phyloP scores from a whole-genome alignment of 2,113 vertebrate species.

The Willisornis vidua region DNA sequence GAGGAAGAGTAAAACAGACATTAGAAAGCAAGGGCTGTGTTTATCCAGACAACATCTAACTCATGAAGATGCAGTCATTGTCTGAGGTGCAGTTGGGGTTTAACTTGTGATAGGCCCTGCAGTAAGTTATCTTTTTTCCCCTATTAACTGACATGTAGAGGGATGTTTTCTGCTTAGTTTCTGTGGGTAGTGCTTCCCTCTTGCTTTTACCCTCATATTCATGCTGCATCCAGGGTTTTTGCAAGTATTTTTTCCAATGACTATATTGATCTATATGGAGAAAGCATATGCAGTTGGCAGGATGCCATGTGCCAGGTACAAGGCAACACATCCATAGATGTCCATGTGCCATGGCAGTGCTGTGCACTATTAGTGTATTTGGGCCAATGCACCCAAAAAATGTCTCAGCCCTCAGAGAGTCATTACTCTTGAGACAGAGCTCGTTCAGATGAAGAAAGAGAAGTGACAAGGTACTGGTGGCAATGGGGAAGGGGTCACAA shows the following conservation, averaged over 20 bases:
- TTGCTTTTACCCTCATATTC: neutral
- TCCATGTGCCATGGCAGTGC: neutral
- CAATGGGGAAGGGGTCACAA: neutral
- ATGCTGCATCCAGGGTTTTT: neutral
- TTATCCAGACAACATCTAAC: neutral
- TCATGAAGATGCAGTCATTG: neutral
- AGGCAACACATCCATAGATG: neutral
- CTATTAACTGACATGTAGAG: neutral
- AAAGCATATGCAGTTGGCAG: neutral
- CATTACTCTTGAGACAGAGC: neutral
- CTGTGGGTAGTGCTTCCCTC: neutral
- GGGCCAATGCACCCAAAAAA: neutral
- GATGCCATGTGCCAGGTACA: neutral
- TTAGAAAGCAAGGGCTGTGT: neutral
- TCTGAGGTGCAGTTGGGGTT: neutral
- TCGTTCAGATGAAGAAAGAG: neutral
- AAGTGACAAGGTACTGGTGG: neutral
- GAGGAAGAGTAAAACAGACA: neutral
- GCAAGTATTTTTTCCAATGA: neutral
- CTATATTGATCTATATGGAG: slow-evolving; percentile 37
- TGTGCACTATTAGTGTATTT: neutral
- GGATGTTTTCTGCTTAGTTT: neutral
- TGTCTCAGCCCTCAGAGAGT: neutral
- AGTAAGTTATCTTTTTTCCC: neutral
- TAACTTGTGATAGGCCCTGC: neutral